Conservation (phyloP, 1,140 invertebrate species). For the Lordiphosa mommai region DNA sequence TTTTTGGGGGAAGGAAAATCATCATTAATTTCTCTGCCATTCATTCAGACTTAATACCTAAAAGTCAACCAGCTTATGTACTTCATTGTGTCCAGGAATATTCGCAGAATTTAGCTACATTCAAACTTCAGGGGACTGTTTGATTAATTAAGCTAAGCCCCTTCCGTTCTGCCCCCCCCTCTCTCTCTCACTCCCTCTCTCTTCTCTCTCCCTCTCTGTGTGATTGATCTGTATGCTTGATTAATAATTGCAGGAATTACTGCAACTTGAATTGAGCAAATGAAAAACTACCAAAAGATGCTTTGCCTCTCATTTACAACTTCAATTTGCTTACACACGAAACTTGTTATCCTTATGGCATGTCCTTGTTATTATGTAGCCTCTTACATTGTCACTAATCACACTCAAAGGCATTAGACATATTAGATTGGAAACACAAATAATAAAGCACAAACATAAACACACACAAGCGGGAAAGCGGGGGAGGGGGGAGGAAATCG, state of each 20-base stretch:
- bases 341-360: slow-evolving; percentile 2
- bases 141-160: too few species aligned
- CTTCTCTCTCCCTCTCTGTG: not conserved
- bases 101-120: too few species aligned
- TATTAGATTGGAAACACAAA: slow-evolving; percentile 50
- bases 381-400: slow-evolving; percentile 43
- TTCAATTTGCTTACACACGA: slow-evolving; percentile 3
- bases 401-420: slow-evolving; percentile 55
- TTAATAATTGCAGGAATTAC: slow-evolving; percentile 41
- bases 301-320: not conserved
- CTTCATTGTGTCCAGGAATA: too few species aligned
- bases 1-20: too few species aligned
- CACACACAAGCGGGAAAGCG: too few species aligned
- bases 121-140: too few species aligned
- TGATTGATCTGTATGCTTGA: slow-evolving; percentile 1
- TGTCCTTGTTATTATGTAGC: slow-evolving; percentile 30
- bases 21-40: not conserved
- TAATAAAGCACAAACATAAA: slow-evolving; percentile 31
- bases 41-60: too few species aligned
- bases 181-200: not conserved
- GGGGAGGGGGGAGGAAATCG: too few species aligned
- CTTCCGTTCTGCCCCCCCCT: not conserved
- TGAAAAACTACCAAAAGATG: not conserved
- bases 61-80: too few species aligned
- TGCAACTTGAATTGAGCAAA: slow-evolving; percentile 5